Evolutionary conservation across 2,797 vertebrate genomes (phyloP), one percentile per base, ranked within the genome.

Genomic region (Chrosomus eos): DNA sequence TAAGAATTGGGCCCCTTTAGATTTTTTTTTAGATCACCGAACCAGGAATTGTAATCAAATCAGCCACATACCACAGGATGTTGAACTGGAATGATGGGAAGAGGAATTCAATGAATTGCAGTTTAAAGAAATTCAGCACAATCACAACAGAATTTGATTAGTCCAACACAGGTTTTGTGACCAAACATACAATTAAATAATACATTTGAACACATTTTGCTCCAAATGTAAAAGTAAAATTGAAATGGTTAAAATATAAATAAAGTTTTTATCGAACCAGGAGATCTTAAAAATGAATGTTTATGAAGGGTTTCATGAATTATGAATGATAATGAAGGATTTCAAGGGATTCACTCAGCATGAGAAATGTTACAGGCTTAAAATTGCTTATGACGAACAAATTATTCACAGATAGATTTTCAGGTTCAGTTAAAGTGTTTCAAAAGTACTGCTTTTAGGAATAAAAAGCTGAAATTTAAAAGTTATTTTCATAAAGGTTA

Each of bases 401-500:
- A 53, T 64, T 66, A 75, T 67, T 76, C 72, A 28, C 60, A 40
- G 60, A n/a, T 23, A 51, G 28, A 74, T 74, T 74, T 82, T 26
- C 43, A 64, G 58, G 58, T 82, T 82, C 70, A 82, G 13, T 71
- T 60, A 36, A 64, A 62, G 21, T 3, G 10, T 23, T 74, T 64
- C 28, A 82, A 74, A 82, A 67, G 62, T 68, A 26, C 23, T 23
- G 9, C 21, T 76, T 75, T 48, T 66, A 23, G 9, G 28, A 66
- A 66, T 53, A 53, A 53, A 28, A 76, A n/a, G 7, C 33, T 68
- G 45, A 55, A 67, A 83, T 68, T 11, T 66, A 40, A 51, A 74
- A 83, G 45, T 53, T 40, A 28, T 82, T 55, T 83, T 10, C 31
- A 76, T 68, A 76, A 77, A 68, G 72, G 62, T 68, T 83, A 83